phyloP scores from a whole-genome alignment of 2,888 invertebrate species.

The Junonia oenone region DNA sequence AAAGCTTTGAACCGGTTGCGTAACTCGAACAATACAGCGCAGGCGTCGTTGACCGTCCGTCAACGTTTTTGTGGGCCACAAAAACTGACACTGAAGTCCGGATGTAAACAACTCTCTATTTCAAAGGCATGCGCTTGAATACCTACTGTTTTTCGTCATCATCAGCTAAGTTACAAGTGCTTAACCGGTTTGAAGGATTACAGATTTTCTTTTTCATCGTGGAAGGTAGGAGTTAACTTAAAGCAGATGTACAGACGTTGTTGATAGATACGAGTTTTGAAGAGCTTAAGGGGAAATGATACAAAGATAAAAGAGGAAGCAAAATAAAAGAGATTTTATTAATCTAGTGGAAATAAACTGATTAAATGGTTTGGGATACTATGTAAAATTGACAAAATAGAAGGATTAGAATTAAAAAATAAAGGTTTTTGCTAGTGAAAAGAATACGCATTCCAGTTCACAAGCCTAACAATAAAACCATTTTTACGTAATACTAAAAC shows the following conservation, averaged over 20 bases:
- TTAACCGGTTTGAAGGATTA: background rate
- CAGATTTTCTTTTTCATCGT: background rate
- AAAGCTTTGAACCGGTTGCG: background rate
- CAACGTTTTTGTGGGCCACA: conserved; percentile 21
- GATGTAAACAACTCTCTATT: conserved; percentile 40
- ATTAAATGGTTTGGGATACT: too few relatives aligned
- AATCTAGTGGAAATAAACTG: too few relatives aligned
- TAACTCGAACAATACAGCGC: conserved; percentile 6
- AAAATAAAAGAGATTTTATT: too few relatives aligned
- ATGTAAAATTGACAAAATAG: too few relatives aligned
- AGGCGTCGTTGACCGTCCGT: conserved; percentile 16
- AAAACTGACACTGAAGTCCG: conserved; percentile 31
- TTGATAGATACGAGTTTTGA: background rate
- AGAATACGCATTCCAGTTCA: too few relatives aligned
- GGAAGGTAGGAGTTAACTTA: background rate
- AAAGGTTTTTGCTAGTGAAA: background rate
- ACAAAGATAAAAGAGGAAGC: too few relatives aligned
- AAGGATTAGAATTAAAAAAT: too few relatives aligned
- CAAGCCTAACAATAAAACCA: too few relatives aligned
- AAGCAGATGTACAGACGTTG: background rate
- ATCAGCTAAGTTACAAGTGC: background rate
- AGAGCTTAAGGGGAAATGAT: background rate
- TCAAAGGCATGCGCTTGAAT: conserved; percentile 21
- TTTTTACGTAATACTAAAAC: background rate
- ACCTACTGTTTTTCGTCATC: background rate